Percentiles rank a stretch among this genome's conserved stretches.
Conservation (phyloP, 2,888 invertebrate genomes). For the Seira ritae region DNA sequence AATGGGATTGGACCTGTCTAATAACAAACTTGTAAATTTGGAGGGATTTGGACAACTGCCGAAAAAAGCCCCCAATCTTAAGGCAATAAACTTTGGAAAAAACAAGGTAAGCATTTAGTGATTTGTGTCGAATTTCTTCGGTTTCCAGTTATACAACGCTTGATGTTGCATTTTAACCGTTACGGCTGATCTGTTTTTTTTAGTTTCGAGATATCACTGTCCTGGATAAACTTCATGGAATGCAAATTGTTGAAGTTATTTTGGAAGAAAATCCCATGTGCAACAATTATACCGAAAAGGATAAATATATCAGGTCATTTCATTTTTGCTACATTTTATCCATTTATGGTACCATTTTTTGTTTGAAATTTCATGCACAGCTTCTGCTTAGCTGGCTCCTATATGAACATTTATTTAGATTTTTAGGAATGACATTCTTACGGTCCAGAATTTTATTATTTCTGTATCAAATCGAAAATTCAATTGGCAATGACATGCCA, state of each 20-base stretch:
- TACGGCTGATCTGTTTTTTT: no score
- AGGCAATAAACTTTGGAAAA: constrained; percentile 86
- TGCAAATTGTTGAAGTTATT: constrained; percentile 85
- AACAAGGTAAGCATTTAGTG: constrained; percentile 82
- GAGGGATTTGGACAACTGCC: constrained; percentile 83
- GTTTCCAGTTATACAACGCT: no score
- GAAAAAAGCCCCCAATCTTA: constrained; percentile 83
- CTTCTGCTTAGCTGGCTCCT: no score
- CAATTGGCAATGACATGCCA: neutral
- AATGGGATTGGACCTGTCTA: constrained; percentile 87
- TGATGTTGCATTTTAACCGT: no score
- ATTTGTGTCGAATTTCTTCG: constrained; percentile 26
- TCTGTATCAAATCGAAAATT: neutral
- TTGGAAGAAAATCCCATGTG: constrained; percentile 89
- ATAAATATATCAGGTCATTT: constrained; percentile 86
- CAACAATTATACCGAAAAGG: constrained; percentile 85
- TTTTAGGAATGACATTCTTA: no score
- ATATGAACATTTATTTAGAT: constrained; percentile 7
- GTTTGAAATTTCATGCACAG: no score
- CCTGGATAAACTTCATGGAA: constrained; percentile 82
- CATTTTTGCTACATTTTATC: neutral
- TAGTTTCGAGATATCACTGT: constrained; percentile 83
- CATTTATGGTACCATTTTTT: neutral
- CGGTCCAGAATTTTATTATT: neutral
- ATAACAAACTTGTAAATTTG: constrained; percentile 84